These are phyloP conservation scores for Phocides pigmalion DNA, from an alignment of 1,140 invertebrate genomes.

Conservation along the genomic window DNA sequence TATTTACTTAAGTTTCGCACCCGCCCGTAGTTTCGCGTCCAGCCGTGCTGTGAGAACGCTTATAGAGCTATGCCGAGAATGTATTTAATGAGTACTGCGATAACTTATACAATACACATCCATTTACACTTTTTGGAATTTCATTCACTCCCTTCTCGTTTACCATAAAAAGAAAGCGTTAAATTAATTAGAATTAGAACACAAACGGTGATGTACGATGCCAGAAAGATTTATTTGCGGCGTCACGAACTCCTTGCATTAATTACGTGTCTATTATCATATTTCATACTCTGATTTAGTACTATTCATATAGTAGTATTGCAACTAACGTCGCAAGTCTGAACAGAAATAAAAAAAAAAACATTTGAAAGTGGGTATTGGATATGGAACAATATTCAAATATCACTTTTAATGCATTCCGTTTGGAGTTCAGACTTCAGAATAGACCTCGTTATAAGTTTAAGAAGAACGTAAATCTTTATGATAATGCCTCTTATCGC, in stretches of 20 bases:
- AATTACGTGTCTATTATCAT: slow-evolving; percentile 22
- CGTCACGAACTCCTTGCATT: slow-evolving; percentile 19
- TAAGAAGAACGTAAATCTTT: slow-evolving; percentile 57
- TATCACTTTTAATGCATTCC: slow-evolving; percentile 44
- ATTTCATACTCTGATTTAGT: slow-evolving; percentile 16
- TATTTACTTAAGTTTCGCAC: slow-evolving; percentile 15
- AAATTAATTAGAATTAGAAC: slow-evolving; percentile 75
- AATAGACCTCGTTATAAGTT: slow-evolving; percentile 51
- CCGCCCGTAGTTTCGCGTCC: slow-evolving; percentile 4
- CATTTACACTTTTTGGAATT: slow-evolving; percentile 73
- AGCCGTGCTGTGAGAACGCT: slow-evolving; percentile 39
- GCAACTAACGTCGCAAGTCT: too few relatives aligned
- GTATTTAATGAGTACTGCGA: slow-evolving; percentile 66
- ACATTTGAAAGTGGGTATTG: slow-evolving; percentile 1
- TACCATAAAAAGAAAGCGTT: slow-evolving; percentile 65
- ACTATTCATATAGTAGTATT: neutral
- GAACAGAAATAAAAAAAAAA: neutral
- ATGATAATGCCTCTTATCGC: slow-evolving; percentile 62
- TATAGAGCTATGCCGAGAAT: slow-evolving; percentile 58
- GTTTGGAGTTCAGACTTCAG: slow-evolving; percentile 36
- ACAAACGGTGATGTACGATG: slow-evolving; percentile 62
- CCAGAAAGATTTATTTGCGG: slow-evolving; percentile 56
- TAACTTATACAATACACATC: slow-evolving; percentile 73
- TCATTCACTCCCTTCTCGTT: slow-evolving; percentile 67
- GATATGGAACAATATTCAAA: slow-evolving; percentile 33